phyloP scores from a whole-genome alignment of 2,113 vertebrate genomes.

The Burhinus bistriatus region DNA sequence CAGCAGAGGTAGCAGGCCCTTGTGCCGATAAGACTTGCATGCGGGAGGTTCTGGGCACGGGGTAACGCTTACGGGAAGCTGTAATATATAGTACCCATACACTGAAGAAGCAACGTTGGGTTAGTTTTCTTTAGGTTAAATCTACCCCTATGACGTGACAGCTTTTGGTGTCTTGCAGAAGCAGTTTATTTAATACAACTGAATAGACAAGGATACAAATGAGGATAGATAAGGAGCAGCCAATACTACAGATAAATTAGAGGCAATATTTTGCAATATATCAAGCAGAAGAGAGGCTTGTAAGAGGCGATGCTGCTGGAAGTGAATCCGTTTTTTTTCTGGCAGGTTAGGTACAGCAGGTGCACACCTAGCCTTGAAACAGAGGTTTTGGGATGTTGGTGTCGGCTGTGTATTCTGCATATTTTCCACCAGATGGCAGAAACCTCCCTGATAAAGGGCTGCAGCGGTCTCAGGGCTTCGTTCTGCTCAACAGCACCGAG shows the following conservation, averaged over 20 bases:
- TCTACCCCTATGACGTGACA: rapidly evolving
- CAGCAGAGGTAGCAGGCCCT: background rate
- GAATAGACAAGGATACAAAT: too few relatives aligned
- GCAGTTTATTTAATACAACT: background rate
- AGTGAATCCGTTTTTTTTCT: background rate
- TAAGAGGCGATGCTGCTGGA: background rate
- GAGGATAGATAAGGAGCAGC: background rate
- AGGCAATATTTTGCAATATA: background rate
- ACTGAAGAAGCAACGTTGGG: too few relatives aligned
- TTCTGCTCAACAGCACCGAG: background rate
- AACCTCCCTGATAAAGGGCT: background rate
- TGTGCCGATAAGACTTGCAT: rapidly evolving
- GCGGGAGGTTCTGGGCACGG: too few relatives aligned
- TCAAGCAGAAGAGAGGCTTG: too few relatives aligned
- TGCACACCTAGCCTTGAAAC: background rate
- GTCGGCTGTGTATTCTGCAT: background rate
- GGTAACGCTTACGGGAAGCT: rapidly evolving
- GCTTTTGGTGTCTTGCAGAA: background rate
- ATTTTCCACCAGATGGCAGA: constrained; percentile 42
- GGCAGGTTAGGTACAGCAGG: rapidly evolving
- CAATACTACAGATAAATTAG: too few relatives aligned
- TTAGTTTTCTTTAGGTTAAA: background rate
- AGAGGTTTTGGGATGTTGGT: background rate
- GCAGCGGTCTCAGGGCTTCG: rapidly evolving
- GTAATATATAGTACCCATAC: rapidly evolving